A percentile compares a stretch with the other conserved stretches of the same genome.
Conservation (phyloP, 1,140 invertebrate species). For the Chlorops oryzae region DNA sequence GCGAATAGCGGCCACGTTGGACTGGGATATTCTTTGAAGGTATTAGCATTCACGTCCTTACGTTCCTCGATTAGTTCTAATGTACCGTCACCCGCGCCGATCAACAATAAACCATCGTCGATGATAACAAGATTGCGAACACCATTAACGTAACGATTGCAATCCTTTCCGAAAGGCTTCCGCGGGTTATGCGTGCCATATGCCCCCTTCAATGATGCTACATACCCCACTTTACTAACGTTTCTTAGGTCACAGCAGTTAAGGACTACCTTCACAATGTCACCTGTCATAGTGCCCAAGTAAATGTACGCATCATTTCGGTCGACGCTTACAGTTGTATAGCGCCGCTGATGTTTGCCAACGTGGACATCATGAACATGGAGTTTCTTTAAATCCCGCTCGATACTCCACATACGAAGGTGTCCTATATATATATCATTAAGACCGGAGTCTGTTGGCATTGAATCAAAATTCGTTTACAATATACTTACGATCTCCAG, state of each 20-base stretch:
- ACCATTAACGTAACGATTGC: slow-evolving; percentile 51
- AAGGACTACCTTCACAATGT: slow-evolving; percentile 59
- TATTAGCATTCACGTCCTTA: slow-evolving; percentile 43
- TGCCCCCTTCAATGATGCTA: slow-evolving; percentile 62
- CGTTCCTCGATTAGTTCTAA: slow-evolving; percentile 64
- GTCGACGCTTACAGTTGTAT: slow-evolving; percentile 60
- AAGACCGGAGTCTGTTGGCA: not conserved
- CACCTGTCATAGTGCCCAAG: slow-evolving; percentile 74
- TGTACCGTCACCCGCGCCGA: slow-evolving; percentile 78
- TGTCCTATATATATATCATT: slow-evolving; percentile 50
- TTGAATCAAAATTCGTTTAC: not conserved
- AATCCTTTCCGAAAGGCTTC: slow-evolving; percentile 40
- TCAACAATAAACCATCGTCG: slow-evolving; percentile 57
- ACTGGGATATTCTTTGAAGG: slow-evolving; percentile 50
- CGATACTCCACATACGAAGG: slow-evolving; percentile 68
- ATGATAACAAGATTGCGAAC: slow-evolving; percentile 62
- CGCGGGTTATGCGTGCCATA: slow-evolving; percentile 50
- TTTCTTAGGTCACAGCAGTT: slow-evolving; percentile 59
- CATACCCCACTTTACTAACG: slow-evolving; percentile 48
- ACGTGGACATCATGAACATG: slow-evolving; percentile 64
- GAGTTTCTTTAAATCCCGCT: slow-evolving; percentile 62
- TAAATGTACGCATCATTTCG: slow-evolving; percentile 65
- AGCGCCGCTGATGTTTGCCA: slow-evolving; percentile 61
- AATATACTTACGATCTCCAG: slow-evolving; percentile 61
- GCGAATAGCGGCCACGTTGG: slow-evolving; percentile 55